phyloP scores from a whole-genome alignment of 2,888 invertebrate genomes.

The Amphipoea oculea region DNA sequence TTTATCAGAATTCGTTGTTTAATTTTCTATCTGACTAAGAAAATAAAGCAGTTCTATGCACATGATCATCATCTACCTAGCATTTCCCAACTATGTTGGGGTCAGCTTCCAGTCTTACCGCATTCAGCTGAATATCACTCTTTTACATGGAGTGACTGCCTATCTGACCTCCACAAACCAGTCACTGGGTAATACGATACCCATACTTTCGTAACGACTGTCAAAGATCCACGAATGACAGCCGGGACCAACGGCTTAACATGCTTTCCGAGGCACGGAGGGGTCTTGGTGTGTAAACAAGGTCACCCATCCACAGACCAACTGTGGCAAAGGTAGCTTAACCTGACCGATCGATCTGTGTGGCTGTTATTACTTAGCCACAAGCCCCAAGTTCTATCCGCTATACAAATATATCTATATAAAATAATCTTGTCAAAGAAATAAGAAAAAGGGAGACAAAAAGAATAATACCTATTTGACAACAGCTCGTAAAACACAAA shows the following conservation, averaged over 20 bases:
- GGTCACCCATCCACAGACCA: neutral
- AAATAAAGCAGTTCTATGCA: neutral
- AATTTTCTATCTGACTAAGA: conserved; percentile 14
- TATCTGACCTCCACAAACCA: too few species aligned
- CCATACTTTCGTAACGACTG: neutral
- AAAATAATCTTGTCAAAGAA: too few species aligned
- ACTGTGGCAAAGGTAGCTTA: neutral
- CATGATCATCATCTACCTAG: too few species aligned
- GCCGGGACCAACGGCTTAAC: neutral
- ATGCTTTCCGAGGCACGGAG: neutral
- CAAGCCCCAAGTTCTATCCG: too few species aligned
- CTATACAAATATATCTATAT: too few species aligned
- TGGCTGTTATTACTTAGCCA: too few species aligned
- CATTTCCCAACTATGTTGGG: neutral
- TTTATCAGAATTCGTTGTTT: conserved; percentile 67
- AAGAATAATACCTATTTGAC: neutral
- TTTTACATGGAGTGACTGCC: too few species aligned
- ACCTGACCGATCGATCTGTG: neutral
- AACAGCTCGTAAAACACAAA: too few species aligned
- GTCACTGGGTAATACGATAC: too few species aligned
- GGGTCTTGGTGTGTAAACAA: neutral
- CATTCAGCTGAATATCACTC: too few species aligned
- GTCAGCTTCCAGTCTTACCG: too few species aligned
- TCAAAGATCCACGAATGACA: neutral
- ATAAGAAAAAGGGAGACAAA: neutral